Evolutionary conservation across 2,113 vertebrate genomes (phyloP).

Genomic region (Synodontis membranacea): DNA sequence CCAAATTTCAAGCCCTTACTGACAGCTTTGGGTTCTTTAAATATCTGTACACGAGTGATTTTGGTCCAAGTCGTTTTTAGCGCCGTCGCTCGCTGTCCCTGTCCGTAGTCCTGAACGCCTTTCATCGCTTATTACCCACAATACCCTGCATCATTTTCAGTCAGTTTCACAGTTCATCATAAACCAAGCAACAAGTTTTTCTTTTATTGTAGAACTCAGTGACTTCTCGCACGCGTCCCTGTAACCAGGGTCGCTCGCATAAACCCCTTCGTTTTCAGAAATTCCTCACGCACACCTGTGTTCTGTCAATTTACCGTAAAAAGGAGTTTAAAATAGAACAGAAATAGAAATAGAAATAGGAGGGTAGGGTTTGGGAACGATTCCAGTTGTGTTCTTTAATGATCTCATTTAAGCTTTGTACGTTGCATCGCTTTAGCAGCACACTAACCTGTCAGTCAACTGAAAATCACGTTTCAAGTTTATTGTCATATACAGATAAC

Average conservation of each 20-base stretch:
- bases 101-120: constrained; percentile 50
- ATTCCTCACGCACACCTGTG: background rate
- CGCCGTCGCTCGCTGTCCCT: background rate
- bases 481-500: too few relatives aligned
- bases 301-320: background rate
- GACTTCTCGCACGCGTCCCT: background rate
- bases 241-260: background rate
- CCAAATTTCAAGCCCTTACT: background rate
- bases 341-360: background rate
- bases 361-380: background rate
- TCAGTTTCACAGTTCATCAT: background rate
- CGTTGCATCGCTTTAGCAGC: too few relatives aligned
- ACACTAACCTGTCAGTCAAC: too few relatives aligned
- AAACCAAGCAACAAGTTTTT: background rate
- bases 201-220: background rate
- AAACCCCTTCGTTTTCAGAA: background rate
- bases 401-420: background rate
- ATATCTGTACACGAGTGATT: background rate
- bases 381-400: background rate
- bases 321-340: background rate
- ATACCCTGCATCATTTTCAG: background rate
- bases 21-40: background rate
- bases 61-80: background rate
- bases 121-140: background rate
- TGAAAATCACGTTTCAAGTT: too few relatives aligned